These are phyloP conservation scores for Hippolais icterina DNA, from an alignment of 2,113 vertebrate species.

Conservation along the genomic window DNA sequence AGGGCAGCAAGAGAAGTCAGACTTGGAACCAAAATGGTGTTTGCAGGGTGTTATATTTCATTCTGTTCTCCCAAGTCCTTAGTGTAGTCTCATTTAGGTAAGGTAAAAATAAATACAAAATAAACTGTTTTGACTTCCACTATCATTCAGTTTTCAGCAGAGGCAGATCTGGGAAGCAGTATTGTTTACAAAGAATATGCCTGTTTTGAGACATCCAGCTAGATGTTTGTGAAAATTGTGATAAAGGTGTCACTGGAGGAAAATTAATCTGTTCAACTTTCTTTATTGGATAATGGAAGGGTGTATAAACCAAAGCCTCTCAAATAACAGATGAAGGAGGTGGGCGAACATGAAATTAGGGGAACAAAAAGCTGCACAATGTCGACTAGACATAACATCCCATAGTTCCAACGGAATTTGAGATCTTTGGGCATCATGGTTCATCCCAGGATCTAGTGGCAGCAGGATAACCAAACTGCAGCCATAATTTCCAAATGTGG, in stretches of 20 bases:
- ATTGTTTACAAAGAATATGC: slow-evolving; percentile 3
- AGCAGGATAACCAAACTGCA: background rate
- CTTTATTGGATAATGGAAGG: background rate
- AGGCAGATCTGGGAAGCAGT: slow-evolving; percentile 26
- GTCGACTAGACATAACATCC: background rate
- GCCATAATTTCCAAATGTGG: background rate
- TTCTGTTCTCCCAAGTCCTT: background rate
- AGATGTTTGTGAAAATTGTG: background rate
- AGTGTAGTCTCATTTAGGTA: background rate
- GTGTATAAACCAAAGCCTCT: background rate
- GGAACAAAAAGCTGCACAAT: background rate
- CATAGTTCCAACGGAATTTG: background rate
- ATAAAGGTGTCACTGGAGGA: background rate
- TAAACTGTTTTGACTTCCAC: background rate
- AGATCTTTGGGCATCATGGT: background rate
- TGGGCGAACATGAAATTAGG: background rate
- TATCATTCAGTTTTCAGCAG: slow-evolving; percentile 51
- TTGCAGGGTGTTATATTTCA: background rate
- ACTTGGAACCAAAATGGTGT: background rate
- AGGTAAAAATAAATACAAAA: background rate
- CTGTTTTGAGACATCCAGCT: slow-evolving; percentile 19
- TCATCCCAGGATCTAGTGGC: background rate
- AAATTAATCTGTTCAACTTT: background rate
- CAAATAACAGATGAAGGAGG: background rate
- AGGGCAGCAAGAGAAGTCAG: background rate